Evolutionary conservation across 2,113 vertebrate species (phyloP), one percentile per base, ranked within the genome.

Genomic region (Solea solea): DNA sequence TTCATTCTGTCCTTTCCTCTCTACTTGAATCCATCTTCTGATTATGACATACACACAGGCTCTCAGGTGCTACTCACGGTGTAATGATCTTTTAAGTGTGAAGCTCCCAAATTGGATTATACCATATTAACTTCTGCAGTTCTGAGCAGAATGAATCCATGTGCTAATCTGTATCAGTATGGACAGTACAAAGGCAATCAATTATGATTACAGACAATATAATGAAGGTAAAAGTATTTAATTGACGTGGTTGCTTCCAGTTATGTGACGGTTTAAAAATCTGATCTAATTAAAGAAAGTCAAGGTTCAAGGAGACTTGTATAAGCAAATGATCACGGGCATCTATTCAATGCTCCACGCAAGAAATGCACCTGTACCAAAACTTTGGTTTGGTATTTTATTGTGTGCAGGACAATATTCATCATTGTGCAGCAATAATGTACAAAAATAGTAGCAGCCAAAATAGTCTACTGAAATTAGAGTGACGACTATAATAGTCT

Each of bases 1-100:
- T 76, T 79, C 59, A 80, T 69, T 84, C 64, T 41, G 45, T 64
- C 69, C 63, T 78, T 72, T 81, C 76, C 66, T 71, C 75, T 52
- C 53, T 28, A 58, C 74, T 76, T 60, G 5, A 76, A 78, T 56
- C 40, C 5, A 21, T 66, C 46, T 68, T 61, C 56, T 57, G 59
- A 84, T 83, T 50, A n/a, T 69, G 66, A 74, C 68, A 61, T 64
- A 63, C 9, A 42, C 13, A 44, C 9, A 78, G 68, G 69, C 63
- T 73, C 81, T 75, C 66, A 81, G 78, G 65, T 78, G 64, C 61
- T 70, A 59, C 57, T 81, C 51, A 64, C 64, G 69, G 46, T 28
- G 28, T 67, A 80, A 88, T 66, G 69, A 76, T 74, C 59, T 76
- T 60, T 51, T 50, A 82, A 69, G 60, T 64, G 69, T 65, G 52